phyloP scores from a whole-genome alignment of 2,888 invertebrate genomes.

The Steinernema scapterisci region DNA sequence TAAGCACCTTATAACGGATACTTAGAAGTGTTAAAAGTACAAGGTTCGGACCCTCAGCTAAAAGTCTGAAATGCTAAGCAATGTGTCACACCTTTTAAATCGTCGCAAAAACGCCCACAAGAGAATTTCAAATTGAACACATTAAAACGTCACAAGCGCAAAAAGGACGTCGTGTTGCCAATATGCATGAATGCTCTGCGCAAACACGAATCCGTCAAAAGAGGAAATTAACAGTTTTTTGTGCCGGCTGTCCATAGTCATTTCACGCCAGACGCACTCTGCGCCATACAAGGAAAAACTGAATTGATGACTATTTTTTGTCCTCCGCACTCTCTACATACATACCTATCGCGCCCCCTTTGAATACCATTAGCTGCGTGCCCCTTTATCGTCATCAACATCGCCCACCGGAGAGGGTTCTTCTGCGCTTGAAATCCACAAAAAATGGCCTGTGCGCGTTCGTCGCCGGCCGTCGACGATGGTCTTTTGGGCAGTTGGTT shows the following conservation, averaged over 20 bases:
- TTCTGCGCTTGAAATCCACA: background rate
- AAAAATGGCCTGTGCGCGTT: background rate
- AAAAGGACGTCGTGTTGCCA: background rate
- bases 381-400: too few relatives aligned
- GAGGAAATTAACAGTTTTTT: background rate
- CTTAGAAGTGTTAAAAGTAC: too few relatives aligned
- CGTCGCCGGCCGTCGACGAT: too few relatives aligned
- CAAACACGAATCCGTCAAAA: background rate
- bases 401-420: too few relatives aligned
- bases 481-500: too few relatives aligned
- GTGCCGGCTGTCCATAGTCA: background rate
- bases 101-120: too few relatives aligned
- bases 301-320: slow-evolving; percentile 12
- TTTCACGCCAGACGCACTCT: background rate
- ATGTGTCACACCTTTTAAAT: too few relatives aligned
- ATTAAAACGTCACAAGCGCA: too few relatives aligned
- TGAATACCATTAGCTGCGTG: slow-evolving; percentile 26
- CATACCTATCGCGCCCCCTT: background rate
- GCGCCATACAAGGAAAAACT: background rate
- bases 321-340: background rate
- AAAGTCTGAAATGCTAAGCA: too few relatives aligned
- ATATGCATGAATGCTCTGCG: background rate
- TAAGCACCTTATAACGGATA: too few relatives aligned
- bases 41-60: too few relatives aligned
- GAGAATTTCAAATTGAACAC: too few relatives aligned